Conservation (phyloP, 2,113 vertebrate species). For the Apistogramma diplotaenia region DNA sequence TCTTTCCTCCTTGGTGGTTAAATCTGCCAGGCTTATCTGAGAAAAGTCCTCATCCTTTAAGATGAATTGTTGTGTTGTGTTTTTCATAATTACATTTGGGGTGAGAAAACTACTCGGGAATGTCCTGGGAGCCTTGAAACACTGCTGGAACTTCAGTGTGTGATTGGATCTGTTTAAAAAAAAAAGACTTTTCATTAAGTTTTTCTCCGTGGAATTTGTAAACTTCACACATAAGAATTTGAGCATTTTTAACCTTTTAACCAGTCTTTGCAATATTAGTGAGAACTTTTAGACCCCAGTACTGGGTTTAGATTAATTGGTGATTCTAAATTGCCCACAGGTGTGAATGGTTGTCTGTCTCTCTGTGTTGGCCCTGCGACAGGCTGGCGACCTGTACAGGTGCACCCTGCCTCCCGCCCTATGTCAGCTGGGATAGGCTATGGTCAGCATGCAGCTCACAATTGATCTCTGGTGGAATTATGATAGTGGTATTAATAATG, state of each 20-base stretch:
- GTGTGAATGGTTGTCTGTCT: too few relatives aligned
- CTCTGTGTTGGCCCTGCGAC: too few relatives aligned
- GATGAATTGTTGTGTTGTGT: not conserved
- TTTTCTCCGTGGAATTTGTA: fast-evolving
- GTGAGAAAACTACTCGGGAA: not conserved
- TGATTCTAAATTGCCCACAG: too few relatives aligned
- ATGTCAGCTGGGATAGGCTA: too few relatives aligned
- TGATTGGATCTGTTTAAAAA: not conserved
- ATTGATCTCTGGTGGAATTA: not conserved
- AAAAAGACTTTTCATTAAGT: not conserved
- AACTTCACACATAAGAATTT: not conserved
- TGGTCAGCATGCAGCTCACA: too few relatives aligned
- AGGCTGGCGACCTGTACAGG: too few relatives aligned
- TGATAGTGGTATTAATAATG: not conserved
- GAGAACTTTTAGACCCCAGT: too few relatives aligned
- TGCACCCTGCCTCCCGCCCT: too few relatives aligned
- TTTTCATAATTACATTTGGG: not conserved
- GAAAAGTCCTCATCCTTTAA: not conserved
- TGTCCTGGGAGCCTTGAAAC: not conserved
- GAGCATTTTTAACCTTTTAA: not conserved
- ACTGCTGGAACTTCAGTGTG: not conserved
- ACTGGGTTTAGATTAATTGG: too few relatives aligned
- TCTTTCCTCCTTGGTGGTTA: not conserved
- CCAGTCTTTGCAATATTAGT: not conserved
- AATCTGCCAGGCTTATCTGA: not conserved